Evolutionary conservation across 1,140 invertebrate species (phyloP).

Genomic region (Papilio dardanus): DNA sequence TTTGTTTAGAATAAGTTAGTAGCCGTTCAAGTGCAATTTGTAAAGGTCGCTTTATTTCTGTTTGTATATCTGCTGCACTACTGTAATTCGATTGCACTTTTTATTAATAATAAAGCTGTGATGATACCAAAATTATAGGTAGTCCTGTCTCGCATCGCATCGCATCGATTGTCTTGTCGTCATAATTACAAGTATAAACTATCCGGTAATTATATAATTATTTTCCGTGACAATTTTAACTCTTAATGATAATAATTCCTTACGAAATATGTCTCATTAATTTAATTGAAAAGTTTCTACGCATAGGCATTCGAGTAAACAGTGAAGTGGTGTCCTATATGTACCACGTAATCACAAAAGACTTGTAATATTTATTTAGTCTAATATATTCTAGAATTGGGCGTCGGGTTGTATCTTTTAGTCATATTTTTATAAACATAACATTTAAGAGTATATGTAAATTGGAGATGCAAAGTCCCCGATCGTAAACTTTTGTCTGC

Average conservation of each 20-base stretch:
- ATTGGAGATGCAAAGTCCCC: constrained; percentile 54
- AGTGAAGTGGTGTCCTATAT: not conserved
- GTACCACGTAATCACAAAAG: not conserved
- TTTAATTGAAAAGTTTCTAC: not conserved
- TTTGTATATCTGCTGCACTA: constrained; percentile 20
- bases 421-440: constrained; percentile 70
- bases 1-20: constrained; percentile 38
- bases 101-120: constrained; percentile 17
- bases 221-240: not conserved
- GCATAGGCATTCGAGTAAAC: not conserved
- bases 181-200: not conserved
- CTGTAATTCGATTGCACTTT: constrained; percentile 2
- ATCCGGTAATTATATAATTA: not conserved
- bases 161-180: not conserved
- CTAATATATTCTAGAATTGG: constrained; percentile 32
- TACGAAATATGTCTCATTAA: too few species aligned
- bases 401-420: constrained; percentile 72
- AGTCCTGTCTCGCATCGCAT: not conserved
- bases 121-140: not conserved
- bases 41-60: constrained; percentile 28
- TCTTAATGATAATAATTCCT: not conserved
- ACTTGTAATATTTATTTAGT: constrained; percentile 14
- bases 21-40: not conserved
- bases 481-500: constrained; percentile 61
- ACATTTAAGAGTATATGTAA: not conserved